Evolutionary conservation across 2,888 invertebrate species (phyloP), one percentile per base, ranked within the genome.

Genomic region (Chloroclysta siterata): DNA sequence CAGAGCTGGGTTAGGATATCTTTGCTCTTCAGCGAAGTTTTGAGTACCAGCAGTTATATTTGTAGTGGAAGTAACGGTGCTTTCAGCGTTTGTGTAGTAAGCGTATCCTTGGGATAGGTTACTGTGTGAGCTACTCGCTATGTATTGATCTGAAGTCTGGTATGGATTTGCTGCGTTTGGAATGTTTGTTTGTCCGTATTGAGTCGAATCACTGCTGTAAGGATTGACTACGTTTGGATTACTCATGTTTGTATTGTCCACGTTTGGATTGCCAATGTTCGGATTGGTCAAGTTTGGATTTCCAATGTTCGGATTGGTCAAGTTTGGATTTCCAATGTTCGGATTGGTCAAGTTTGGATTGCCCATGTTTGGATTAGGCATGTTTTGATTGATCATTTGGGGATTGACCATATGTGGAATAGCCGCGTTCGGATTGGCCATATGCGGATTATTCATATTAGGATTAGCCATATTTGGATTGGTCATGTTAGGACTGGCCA

Each of bases 51-150:
- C 51, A 7, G 55, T 13, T 51, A 76, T 73, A 59, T 76, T 79
- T 0, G 81, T 75, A 3, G 79, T 79, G 0, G 83, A 77, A 14
- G 83, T 78, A 0, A 77, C 71, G 2, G 71, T 60, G 46, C 74
- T 82, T 2, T 85, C 84, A 0, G 85, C 73, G 65, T 82, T 83
- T 1, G 87, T 83, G 57, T 88, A 89, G 0, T 81, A 74, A 0
- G 82, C 72, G 62, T 86, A 88, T 0, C 76, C 84, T 70, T 89
- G 89, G 3, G 88, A 77, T 8, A 76, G 70, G 4, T 72, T 80
- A 0, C 82, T 79, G 64, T 80, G 85, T 1, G 80, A 71, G 29
- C 68, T 79, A 5, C 82, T 79, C 0, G 83, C 71, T 60, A 79
- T 83, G 67, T 85, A 87, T 39, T 80, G 80, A 10, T 85, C 84